phyloP scores from a whole-genome alignment of 1,140 invertebrate genomes.

The Formica exsecta region DNA sequence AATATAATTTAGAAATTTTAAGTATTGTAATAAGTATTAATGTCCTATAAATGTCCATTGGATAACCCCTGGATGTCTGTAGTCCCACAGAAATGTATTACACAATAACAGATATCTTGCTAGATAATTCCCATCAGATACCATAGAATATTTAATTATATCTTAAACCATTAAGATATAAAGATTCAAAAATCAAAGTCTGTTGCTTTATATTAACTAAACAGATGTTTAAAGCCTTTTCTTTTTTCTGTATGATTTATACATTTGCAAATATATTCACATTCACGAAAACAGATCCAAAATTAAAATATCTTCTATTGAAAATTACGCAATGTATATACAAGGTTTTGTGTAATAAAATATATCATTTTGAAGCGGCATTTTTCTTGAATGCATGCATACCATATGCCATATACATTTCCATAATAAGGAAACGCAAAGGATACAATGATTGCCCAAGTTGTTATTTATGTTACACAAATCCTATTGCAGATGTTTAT shows the following conservation, averaged over 20 bases:
- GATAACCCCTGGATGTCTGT: too few species aligned
- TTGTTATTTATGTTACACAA: constrained; percentile 21
- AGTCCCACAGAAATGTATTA: too few species aligned
- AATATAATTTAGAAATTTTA: too few species aligned
- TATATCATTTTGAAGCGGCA: neutral
- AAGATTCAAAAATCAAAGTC: too few species aligned
- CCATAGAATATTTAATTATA: too few species aligned
- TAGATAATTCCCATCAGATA: too few species aligned
- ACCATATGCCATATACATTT: neutral
- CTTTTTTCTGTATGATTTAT: too few species aligned
- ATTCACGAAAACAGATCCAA: neutral
- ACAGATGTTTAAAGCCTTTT: neutral
- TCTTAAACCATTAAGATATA: too few species aligned
- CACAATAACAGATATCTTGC: too few species aligned
- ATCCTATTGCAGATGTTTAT: neutral
- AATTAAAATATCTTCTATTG: neutral
- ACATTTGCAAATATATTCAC: neutral
- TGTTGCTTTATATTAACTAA: too few species aligned
- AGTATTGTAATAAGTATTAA: too few species aligned
- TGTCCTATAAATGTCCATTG: too few species aligned
- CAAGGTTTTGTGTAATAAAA: neutral
- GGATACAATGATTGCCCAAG: constrained; percentile 17
- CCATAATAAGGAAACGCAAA: constrained; percentile 1
- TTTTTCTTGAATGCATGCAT: neutral
- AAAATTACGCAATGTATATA: neutral